Percentiles rank a stretch among this genome's conserved stretches.
These are phyloP conservation scores for Bacillus rossius DNA, from an alignment of 1,140 invertebrate species.

Conservation along the genomic window DNA sequence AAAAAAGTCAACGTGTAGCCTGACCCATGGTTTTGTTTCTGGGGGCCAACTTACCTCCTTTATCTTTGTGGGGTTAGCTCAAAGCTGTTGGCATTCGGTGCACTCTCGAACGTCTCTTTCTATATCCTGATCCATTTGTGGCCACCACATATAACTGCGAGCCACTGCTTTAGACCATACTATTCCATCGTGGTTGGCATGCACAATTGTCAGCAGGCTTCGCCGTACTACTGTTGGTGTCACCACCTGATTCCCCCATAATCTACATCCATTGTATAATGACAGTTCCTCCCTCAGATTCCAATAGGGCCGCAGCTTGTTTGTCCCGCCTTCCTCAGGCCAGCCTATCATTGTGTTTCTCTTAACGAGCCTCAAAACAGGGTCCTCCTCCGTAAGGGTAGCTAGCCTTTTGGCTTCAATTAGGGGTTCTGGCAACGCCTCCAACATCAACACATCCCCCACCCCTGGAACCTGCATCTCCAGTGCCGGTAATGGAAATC, in stretches of 20 bases:
- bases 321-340: neutral
- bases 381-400: neutral
- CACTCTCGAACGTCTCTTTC: slow-evolving; percentile 27
- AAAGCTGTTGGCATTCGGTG: slow-evolving; percentile 2
- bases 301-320: neutral
- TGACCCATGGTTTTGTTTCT: slow-evolving; percentile 37
- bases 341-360: neutral
- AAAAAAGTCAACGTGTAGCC: slow-evolving; percentile 46
- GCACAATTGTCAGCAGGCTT: slow-evolving; percentile 33
- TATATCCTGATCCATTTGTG: slow-evolving; percentile 39
- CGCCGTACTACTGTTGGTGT: slow-evolving; percentile 27
- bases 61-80: slow-evolving; percentile 19
- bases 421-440: neutral
- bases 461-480: neutral
- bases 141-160: slow-evolving; percentile 42
- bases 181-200: slow-evolving; percentile 40
- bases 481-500: neutral
- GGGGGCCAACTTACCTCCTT: slow-evolving; percentile 32
- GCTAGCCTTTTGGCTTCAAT: neutral
- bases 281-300: neutral
- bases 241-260: slow-evolving; percentile 22
- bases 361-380: neutral
- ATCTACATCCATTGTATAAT: slow-evolving; percentile 1
- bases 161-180: slow-evolving; percentile 41
- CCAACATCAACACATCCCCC: neutral